A percentile compares a stretch with the other conserved stretches of the same genome.
Conservation (phyloP, 1,140 invertebrate genomes). For the Zaprionus ghesquierei region DNA sequence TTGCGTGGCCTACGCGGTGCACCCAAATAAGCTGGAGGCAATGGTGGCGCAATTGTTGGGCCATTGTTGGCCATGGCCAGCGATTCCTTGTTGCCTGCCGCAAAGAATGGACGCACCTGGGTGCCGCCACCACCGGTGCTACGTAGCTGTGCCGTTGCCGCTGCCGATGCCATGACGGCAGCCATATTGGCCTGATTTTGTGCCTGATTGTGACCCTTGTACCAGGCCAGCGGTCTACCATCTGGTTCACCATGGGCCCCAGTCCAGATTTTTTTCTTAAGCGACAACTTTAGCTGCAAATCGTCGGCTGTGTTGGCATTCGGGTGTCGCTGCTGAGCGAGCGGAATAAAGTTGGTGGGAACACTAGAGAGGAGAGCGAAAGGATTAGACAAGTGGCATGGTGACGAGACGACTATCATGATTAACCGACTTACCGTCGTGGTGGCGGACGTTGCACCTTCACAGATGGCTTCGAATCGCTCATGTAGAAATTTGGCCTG, state of each 20-base stretch:
- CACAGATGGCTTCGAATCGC: slow-evolving; percentile 30
- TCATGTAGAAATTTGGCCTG: slow-evolving; percentile 30
- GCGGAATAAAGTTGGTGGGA: slow-evolving; percentile 50
- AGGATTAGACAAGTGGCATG: neutral
- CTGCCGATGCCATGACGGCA: slow-evolving; percentile 22
- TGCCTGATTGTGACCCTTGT: slow-evolving; percentile 34
- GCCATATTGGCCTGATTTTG: slow-evolving; percentile 17
- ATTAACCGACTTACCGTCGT: slow-evolving; percentile 39
- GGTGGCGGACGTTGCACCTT: slow-evolving; percentile 40
- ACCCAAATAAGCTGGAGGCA: slow-evolving; percentile 43
- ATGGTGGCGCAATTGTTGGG: neutral
- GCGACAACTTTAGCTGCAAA: slow-evolving; percentile 72
- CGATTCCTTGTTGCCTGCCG: slow-evolving; percentile 5
- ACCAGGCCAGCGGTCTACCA: slow-evolving; percentile 55
- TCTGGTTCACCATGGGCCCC: slow-evolving; percentile 53
- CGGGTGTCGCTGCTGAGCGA: slow-evolving; percentile 35
- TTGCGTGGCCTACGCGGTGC: slow-evolving; percentile 48
- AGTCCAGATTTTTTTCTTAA: slow-evolving; percentile 81
- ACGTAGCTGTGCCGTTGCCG: slow-evolving; percentile 7
- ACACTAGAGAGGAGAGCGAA: slow-evolving; percentile 17
- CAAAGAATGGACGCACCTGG: slow-evolving; percentile 26
- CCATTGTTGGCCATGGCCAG: neutral
- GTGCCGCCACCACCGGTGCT: slow-evolving; percentile 17
- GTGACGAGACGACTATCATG: neutral
- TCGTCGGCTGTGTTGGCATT: slow-evolving; percentile 47